Base-by-base conservation (phyloP, 2,113 vertebrate genomes). In the Lepus europaeus region DNA sequence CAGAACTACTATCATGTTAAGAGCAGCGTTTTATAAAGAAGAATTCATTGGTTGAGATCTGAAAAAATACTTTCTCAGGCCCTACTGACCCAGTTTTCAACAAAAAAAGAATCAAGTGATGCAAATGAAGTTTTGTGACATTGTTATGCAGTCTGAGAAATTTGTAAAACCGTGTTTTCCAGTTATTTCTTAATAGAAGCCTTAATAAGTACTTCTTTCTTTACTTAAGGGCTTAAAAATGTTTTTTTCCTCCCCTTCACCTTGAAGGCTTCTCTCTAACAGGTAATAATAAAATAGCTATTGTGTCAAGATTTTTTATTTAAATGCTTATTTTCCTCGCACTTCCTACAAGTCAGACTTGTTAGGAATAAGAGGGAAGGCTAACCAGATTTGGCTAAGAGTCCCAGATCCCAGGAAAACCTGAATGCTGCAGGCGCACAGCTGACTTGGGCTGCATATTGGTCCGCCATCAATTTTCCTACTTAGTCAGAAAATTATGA, bases 1-100 rank as follows among this genome's bases (percentile, higher is more conserved):
- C 98, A 98, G 97, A 98, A 98, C 98, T 98, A 98, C 99, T 98
- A 99, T 99, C 99, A 99, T 98, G 98, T 99, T 99, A 98, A 99
- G 98, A 99, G 98, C 98, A 98, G 98, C 98, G 98, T 98, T 99
- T 99, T 99, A 98, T 98, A 98, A 98, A 99, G 98, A 98, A 98
- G 98, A 98, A 99, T 99, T 98, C 98, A 98, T 98, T 98, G 98
- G 98, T 98, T 98, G 98, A 98, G 98, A 98, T 98, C 98, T 98
- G 98, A 98, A 99, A 99, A 98, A 99, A 99, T 98, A 97, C 98
- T 99, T 99, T 98, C 98, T 98, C 98, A 99, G 98, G 98, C 98
- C 98, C 98, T 98, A 98, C 98, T 99, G 98, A 99, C 98, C 98
- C 98, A 99, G 98, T 98, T 98, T 98, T 97, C 98, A 98, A 98